Percentiles rank a stretch among this genome's conserved stretches.
phyloP scores from a whole-genome alignment of 2,797 vertebrate species.

The Margarornis squamiger region DNA sequence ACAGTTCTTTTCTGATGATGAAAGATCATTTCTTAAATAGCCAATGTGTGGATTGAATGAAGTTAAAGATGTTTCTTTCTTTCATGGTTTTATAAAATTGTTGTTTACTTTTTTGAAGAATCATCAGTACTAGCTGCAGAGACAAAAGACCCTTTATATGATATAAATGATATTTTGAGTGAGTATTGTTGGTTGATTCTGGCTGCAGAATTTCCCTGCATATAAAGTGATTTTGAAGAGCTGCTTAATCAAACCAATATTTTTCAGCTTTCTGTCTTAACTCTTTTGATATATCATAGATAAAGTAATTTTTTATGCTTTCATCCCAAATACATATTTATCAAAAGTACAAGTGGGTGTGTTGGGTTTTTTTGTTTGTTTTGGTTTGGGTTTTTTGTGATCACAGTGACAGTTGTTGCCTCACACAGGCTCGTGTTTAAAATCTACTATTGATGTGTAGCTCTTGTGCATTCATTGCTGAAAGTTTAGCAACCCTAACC shows the following conservation, averaged over 20 bases:
- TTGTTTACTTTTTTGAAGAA: conserved; percentile 54
- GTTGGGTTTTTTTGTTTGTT: background rate
- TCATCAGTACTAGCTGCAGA: conserved; percentile 21
- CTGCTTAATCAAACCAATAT: conserved; percentile 53
- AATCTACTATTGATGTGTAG: background rate
- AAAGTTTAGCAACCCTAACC: background rate
- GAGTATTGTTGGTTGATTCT: conserved; percentile 55
- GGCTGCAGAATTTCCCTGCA: conserved; percentile 42
- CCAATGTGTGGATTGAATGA: conserved; percentile 28
- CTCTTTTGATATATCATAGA: background rate
- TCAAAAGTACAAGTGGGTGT: background rate
- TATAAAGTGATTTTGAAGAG: conserved; percentile 62
- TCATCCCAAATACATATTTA: background rate
- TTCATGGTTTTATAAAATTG: conserved; percentile 39
- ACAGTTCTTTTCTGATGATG: conserved; percentile 21
- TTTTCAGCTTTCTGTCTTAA: conserved; percentile 42
- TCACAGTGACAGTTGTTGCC: background rate
- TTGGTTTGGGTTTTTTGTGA: background rate
- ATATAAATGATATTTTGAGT: conserved; percentile 52
- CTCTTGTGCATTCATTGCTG: background rate
- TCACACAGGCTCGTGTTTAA: background rate
- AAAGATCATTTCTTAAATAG: conserved; percentile 29
- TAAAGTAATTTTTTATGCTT: conserved; percentile 11
- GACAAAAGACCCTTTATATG: conserved; percentile 51
- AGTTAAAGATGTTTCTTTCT: conserved; percentile 51